Evolutionary conservation across 1,140 invertebrate species (phyloP).

Genomic region (Eriosoma lanigerum): DNA sequence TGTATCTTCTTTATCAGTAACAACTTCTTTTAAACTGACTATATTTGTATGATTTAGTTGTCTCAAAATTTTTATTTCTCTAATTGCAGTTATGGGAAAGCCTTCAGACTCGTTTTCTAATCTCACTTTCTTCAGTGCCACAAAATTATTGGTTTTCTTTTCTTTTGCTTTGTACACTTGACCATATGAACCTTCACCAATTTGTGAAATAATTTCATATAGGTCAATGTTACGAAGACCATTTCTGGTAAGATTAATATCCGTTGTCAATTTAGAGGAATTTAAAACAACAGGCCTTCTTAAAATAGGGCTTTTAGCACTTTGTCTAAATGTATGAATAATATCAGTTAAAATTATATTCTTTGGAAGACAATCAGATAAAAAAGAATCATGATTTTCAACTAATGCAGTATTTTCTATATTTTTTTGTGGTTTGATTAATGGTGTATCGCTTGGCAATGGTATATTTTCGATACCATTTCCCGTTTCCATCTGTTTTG

Average conservation of each 20-base stretch:
- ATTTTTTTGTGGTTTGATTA: constrained; percentile 22
- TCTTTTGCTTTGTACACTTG: constrained; percentile 98
- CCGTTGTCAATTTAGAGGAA: neutral
- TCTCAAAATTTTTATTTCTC: constrained; percentile 97
- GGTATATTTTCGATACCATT: constrained; percentile 51
- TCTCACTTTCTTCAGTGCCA: constrained; percentile 97
- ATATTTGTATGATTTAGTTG: constrained; percentile 98
- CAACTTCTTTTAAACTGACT: constrained; percentile 96
- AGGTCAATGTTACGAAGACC: constrained; percentile 87
- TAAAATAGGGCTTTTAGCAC: constrained; percentile 42
- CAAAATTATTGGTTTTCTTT: constrained; percentile 63
- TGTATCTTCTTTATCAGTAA: constrained; percentile 97
- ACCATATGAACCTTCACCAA: constrained; percentile 97
- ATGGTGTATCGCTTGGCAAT: constrained; percentile 32
- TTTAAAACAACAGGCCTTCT: constrained; percentile 47
- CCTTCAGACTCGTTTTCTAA: constrained; percentile 99
- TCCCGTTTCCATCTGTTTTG: constrained; percentile 47
- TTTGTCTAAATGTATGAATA: constrained; percentile 40
- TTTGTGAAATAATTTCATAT: constrained; percentile 83
- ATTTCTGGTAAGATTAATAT: constrained; percentile 62
- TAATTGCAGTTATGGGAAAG: constrained; percentile 97
- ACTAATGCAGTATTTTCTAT: constrained; percentile 29
- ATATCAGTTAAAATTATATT: constrained; percentile 45
- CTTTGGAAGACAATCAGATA: constrained; percentile 45
- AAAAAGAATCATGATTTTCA: constrained; percentile 50